These are phyloP conservation scores for Atta cephalotes DNA, from an alignment of 1,140 invertebrate species.

Conservation along the genomic window DNA sequence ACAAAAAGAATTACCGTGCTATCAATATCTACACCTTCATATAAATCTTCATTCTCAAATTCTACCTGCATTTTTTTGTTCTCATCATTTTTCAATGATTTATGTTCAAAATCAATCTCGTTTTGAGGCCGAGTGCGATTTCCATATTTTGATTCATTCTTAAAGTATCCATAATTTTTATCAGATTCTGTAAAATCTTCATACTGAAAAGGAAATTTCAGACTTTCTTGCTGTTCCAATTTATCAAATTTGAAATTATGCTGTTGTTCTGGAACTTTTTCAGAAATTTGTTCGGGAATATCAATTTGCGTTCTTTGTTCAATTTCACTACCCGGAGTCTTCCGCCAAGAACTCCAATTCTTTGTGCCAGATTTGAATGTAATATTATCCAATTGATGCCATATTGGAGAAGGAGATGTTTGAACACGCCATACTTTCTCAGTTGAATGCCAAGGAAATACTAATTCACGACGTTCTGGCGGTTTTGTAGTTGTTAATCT, in stretches of 20 bases:
- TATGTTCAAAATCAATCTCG: conserved; percentile 37
- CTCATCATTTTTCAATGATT: conserved; percentile 11
- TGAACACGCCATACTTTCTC: conserved; percentile 53
- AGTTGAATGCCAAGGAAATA: conserved; percentile 76
- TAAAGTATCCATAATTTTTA: conserved; percentile 37
- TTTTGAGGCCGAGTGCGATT: conserved; percentile 3
- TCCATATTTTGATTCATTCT: conserved; percentile 32
- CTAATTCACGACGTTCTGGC: conserved; percentile 75
- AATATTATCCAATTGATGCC: conserved; percentile 24
- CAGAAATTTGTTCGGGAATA: not conserved
- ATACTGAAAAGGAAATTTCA: not conserved
- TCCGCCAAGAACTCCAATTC: conserved; percentile 69
- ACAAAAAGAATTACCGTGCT: conserved; percentile 63
- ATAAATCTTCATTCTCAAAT: conserved; percentile 67
- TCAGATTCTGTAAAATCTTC: conserved; percentile 20
- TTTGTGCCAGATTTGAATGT: conserved; percentile 15
- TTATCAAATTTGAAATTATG: not conserved
- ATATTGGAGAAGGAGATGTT: conserved; percentile 60
- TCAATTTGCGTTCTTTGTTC: conserved; percentile 67
- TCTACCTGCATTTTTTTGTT: not conserved
- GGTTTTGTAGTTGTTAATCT: conserved; percentile 80
- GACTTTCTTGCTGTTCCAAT: conserved; percentile 34
- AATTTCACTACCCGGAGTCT: conserved; percentile 54
- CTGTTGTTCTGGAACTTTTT: conserved; percentile 23
- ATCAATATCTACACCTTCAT: conserved; percentile 78